These are phyloP conservation scores for Perdita meconis DNA, from an alignment of 2,888 invertebrate species.

Conservation along the genomic window DNA sequence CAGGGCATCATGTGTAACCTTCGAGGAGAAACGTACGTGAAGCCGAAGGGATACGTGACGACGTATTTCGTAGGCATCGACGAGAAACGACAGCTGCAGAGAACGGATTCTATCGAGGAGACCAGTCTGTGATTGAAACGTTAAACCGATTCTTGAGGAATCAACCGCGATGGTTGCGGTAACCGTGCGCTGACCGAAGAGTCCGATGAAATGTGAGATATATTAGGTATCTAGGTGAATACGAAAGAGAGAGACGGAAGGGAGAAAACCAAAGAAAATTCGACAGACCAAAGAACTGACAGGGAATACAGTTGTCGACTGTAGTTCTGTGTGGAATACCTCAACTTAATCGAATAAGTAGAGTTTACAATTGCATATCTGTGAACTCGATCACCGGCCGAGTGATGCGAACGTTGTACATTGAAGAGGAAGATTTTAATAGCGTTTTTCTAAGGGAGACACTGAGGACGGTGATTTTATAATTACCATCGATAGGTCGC, in stretches of 20 bases:
- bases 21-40: slow-evolving; percentile 90
- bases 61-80: slow-evolving; percentile 91
- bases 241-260: slow-evolving; percentile 14
- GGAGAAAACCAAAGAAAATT: slow-evolving; percentile 70
- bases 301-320: slow-evolving; percentile 22
- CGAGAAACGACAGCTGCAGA: slow-evolving; percentile 83
- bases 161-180: slow-evolving; percentile 17
- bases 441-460: slow-evolving; percentile 24
- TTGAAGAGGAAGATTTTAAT: slow-evolving; percentile 34
- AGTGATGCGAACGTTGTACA: slow-evolving; percentile 17
- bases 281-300: slow-evolving; percentile 62
- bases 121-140: slow-evolving; percentile 75
- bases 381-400: slow-evolving; percentile 5
- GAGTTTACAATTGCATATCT: slow-evolving; percentile 15
- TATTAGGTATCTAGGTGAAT: slow-evolving; percentile 31
- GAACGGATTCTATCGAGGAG: slow-evolving; percentile 73
- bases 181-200: neutral
- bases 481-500: slow-evolving; percentile 11
- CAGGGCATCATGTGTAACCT: slow-evolving; percentile 89
- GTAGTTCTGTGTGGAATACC: slow-evolving; percentile 55
- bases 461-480: slow-evolving; percentile 34
- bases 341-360: slow-evolving; percentile 48
- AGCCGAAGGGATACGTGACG: slow-evolving; percentile 89
- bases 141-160: slow-evolving; percentile 14
- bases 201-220: slow-evolving; percentile 40